Evolutionary conservation across 23 tunicate genomes (phyloP).

Genomic region (Styela clava): DNA sequence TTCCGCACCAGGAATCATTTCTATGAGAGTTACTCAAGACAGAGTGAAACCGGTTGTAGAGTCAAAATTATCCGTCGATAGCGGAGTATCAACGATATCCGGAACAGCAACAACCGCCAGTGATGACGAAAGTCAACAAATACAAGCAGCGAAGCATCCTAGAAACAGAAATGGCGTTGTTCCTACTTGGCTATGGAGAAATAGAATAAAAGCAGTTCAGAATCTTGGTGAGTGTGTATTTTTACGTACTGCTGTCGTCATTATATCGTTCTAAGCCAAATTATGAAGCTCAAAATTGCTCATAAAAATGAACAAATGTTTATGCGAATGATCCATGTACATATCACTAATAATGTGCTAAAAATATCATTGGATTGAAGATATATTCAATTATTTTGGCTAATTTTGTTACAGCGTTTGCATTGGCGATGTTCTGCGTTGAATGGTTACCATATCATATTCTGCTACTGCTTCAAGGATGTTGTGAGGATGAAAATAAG

Average conservation of each 20-base stretch:
- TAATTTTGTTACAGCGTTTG: background rate
- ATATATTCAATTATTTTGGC: too few relatives aligned
- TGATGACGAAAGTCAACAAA: background rate
- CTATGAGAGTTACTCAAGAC: background rate
- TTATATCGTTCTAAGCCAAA: too few relatives aligned
- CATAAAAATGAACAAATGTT: too few relatives aligned
- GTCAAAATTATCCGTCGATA: background rate
- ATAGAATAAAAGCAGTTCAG: slow-evolving; percentile 1
- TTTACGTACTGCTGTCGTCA: too few relatives aligned
- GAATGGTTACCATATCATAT: slow-evolving; percentile 3
- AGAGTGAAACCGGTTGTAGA: background rate
- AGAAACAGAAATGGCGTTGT: background rate
- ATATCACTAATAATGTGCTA: too few relatives aligned
- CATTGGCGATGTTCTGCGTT: slow-evolving; percentile 14
- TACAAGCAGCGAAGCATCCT: background rate
- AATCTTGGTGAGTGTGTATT: slow-evolving; percentile 2
- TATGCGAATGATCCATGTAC: too few relatives aligned
- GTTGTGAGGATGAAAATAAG: background rate
- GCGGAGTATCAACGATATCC: background rate
- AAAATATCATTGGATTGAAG: too few relatives aligned
- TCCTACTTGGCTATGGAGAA: background rate
- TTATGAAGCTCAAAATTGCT: too few relatives aligned
- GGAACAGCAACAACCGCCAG: background rate
- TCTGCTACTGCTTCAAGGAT: background rate
- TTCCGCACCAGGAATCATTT: background rate